Evolutionary conservation across 2,113 vertebrate genomes (phyloP).

Genomic region (Propithecus coquereli): DNA sequence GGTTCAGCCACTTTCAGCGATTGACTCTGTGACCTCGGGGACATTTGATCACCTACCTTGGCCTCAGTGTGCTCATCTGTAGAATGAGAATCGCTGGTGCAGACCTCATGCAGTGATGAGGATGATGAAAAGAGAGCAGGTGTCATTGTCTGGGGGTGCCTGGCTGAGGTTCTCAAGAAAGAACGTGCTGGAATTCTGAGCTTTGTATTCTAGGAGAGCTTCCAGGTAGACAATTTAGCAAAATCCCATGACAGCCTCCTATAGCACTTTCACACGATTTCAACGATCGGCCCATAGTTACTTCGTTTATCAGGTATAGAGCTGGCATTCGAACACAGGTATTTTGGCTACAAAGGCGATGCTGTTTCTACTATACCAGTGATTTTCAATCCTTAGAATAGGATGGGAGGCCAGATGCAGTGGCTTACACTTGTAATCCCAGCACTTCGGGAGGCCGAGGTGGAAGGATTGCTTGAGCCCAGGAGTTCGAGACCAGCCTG

Average conservation of each 20-base stretch:
- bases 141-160: not conserved
- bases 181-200: not conserved
- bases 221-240: rapidly evolving
- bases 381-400: not conserved
- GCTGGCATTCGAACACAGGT: not conserved
- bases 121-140: too few relatives aligned
- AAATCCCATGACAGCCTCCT: not conserved
- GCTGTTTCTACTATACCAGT: too few relatives aligned
- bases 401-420: not conserved
- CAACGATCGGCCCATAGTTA: rapidly evolving
- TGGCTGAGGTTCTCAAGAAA: not conserved
- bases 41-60: not conserved
- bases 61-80: not conserved
- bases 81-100: not conserved
- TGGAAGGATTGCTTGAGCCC: too few relatives aligned
- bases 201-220: not conserved
- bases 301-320: rapidly evolving
- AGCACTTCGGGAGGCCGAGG: too few relatives aligned
- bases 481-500: too few relatives aligned
- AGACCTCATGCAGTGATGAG: rapidly evolving
- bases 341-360: not conserved
- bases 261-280: rapidly evolving
- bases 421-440: not conserved
- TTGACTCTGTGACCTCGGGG: not conserved
- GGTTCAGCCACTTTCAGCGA: not conserved